A percentile compares a stretch with the other conserved stretches of the same genome.
Conservation (phyloP, 2,888 invertebrate species). For the Netelia virgata region DNA sequence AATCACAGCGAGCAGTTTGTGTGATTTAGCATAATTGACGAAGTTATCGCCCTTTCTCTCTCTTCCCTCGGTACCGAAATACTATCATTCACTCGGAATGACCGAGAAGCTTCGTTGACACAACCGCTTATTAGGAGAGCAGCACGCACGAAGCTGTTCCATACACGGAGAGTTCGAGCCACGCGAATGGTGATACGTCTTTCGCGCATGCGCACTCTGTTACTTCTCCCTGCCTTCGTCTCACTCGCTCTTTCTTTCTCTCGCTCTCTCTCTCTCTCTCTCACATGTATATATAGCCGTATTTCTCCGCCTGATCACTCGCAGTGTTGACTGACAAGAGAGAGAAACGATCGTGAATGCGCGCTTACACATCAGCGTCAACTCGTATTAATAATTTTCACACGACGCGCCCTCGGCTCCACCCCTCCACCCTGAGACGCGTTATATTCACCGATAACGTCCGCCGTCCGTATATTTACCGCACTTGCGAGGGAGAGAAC, state of each 20-base stretch:
- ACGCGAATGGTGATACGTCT: constrained; percentile 65
- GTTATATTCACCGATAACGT: constrained; percentile 57
- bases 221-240: not conserved
- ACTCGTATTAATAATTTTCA: constrained; percentile 76
- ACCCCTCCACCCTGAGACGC: constrained; percentile 47
- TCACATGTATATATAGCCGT: too few species aligned
- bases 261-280: too few species aligned
- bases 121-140: constrained; percentile 74
- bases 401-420: constrained; percentile 37
- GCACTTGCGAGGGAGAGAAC: not conserved
- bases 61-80: constrained; percentile 9
- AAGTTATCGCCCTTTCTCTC: constrained; percentile 49
- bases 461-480: constrained; percentile 11
- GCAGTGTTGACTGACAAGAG: constrained; percentile 67
- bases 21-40: constrained; percentile 74
- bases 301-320: not conserved
- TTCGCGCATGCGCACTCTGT: constrained; percentile 23
- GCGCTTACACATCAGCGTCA: constrained; percentile 63
- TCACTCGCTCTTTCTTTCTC: not conserved
- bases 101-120: constrained; percentile 69
- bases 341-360: constrained; percentile 56
- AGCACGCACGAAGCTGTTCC: constrained; percentile 39
- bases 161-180: constrained; percentile 11
- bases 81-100: constrained; percentile 72
- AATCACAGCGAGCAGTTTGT: constrained; percentile 18